Evolutionary conservation across 2,888 invertebrate genomes (phyloP).

Genomic region (Mythimna impura): DNA sequence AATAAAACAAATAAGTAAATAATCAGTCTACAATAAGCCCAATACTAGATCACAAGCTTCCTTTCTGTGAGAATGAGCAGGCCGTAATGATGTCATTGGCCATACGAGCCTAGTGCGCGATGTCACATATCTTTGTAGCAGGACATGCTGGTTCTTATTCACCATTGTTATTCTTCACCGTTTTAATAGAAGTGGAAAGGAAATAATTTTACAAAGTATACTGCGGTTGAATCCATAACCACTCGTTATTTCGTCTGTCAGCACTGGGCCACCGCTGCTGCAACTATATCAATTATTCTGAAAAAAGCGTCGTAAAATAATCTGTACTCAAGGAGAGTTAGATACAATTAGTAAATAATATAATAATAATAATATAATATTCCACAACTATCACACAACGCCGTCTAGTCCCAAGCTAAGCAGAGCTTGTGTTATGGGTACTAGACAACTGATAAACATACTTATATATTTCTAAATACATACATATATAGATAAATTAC

Average conservation of each 20-base stretch:
- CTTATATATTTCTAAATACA: too few species aligned
- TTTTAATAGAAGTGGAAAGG: neutral
- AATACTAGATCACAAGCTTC: neutral
- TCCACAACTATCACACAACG: too few species aligned
- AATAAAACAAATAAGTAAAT: too few species aligned
- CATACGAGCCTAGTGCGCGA: neutral
- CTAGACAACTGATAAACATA: too few species aligned
- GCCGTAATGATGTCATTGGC: neutral
- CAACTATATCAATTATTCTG: neutral
- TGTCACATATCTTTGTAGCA: neutral
- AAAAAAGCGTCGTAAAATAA: neutral
- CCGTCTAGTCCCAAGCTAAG: too few species aligned
- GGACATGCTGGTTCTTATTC: too few species aligned
- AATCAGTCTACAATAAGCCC: neutral
- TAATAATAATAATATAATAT: too few species aligned
- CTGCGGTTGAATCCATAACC: neutral
- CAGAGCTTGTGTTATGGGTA: too few species aligned
- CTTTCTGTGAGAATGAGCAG: neutral
- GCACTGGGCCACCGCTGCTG: neutral
- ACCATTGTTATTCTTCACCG: neutral
- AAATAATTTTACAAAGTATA: neutral
- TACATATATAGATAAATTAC: too few species aligned
- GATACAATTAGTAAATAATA: neutral
- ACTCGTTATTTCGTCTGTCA: neutral
- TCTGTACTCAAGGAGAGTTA: neutral